Evolutionary conservation across 2,888 invertebrate genomes (phyloP).

Genomic region (Zhuqinia jingwanae): DNA sequence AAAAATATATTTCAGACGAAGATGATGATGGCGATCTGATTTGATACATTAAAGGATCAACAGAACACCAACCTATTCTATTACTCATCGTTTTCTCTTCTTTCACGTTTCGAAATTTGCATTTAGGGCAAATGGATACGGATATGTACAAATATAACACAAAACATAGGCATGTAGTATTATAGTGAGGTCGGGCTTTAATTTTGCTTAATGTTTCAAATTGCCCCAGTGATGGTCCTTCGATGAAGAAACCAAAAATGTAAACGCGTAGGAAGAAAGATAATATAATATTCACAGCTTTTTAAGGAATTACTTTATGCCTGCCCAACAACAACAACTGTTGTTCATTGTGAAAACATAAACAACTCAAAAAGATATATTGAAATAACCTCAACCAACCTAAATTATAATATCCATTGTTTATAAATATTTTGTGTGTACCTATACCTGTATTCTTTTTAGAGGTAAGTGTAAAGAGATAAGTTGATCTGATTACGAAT

Average conservation of each 20-base stretch:
- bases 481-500: too few relatives aligned
- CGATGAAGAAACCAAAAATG: neutral
- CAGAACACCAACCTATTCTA: slow-evolving; percentile 2
- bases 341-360: neutral
- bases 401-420: too few relatives aligned
- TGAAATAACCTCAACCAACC: too few relatives aligned
- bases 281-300: neutral
- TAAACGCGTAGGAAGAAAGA: slow-evolving; percentile 5
- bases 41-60: neutral
- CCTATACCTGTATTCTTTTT: too few relatives aligned
- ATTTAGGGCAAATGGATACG: slow-evolving; percentile 69
- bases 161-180: too few relatives aligned
- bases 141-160: slow-evolving; percentile 28
- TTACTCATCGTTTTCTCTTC: neutral
- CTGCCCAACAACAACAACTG: slow-evolving; percentile 9
- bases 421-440: too few relatives aligned
- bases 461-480: too few relatives aligned
- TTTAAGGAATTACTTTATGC: slow-evolving; percentile 9
- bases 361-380: too few relatives aligned
- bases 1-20: neutral
- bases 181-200: slow-evolving; percentile 27
- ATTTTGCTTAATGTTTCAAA: slow-evolving; percentile 5
- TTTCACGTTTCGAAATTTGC: slow-evolving; percentile 50
- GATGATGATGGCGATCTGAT: neutral
- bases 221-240: slow-evolving; percentile 29